Percentiles rank a stretch among this genome's conserved stretches.
Conservation (phyloP, 1,140 invertebrate genomes). For the Glossosoma conforme region DNA sequence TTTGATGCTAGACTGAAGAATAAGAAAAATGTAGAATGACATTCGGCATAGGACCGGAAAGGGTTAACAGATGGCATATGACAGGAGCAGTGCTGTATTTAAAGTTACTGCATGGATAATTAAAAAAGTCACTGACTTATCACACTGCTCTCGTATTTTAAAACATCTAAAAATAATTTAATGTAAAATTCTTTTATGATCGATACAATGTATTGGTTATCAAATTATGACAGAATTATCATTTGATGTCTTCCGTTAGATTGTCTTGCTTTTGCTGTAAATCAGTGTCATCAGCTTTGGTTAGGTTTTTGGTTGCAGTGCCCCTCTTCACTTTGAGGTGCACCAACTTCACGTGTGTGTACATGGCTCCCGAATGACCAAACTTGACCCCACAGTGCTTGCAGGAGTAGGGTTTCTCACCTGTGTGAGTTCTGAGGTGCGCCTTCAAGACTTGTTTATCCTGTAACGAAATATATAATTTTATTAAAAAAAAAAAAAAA, state of each 20-base stretch:
- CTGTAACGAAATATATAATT: slow-evolving; percentile 17
- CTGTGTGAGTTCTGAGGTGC: slow-evolving; percentile 39
- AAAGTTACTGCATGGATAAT: too few species aligned
- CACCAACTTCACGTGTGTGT: slow-evolving; percentile 37
- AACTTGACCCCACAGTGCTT: slow-evolving; percentile 39
- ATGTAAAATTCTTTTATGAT: too few species aligned
- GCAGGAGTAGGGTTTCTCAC: slow-evolving; percentile 41
- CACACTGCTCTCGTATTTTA: too few species aligned
- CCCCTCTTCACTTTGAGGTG: slow-evolving; percentile 36
- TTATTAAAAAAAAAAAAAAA: not conserved
- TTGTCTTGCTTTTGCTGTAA: slow-evolving; percentile 1
- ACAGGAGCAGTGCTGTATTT: too few species aligned
- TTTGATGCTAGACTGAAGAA: too few species aligned
- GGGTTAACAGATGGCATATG: too few species aligned
- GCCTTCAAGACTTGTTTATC: slow-evolving; percentile 21
- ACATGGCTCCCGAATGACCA: slow-evolving; percentile 41
- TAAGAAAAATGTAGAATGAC: too few species aligned
- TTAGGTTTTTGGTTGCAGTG: not conserved
- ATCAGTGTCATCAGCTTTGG: not conserved
- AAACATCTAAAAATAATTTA: too few species aligned
- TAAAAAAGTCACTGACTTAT: too few species aligned
- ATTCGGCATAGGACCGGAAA: too few species aligned
- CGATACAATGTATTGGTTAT: too few species aligned
- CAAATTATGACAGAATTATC: not conserved
- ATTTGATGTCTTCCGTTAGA: not conserved